phyloP scores from a whole-genome alignment of 2,797 vertebrate genomes.

The Lindbergichthys nudifrons region DNA sequence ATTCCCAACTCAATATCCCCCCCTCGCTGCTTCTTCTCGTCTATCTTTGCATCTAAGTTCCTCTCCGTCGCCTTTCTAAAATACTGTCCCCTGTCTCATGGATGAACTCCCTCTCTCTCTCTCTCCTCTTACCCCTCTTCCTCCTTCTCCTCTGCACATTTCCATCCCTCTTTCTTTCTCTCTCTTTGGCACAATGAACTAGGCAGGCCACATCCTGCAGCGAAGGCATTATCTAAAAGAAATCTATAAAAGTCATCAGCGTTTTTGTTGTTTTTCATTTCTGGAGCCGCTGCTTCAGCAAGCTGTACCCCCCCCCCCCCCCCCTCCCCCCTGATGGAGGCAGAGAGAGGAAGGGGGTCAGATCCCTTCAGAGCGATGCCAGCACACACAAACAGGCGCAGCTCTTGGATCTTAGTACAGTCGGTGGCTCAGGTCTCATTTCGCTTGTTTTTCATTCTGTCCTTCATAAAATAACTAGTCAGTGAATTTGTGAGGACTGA shows the following conservation, averaged over 20 bases:
- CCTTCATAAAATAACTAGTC: background rate
- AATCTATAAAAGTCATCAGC: slow-evolving; percentile 59
- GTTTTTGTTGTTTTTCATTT: slow-evolving; percentile 66
- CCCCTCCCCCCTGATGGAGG: background rate
- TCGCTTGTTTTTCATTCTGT: slow-evolving; percentile 35
- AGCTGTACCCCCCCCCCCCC: slow-evolving; percentile 18
- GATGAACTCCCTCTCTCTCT: slow-evolving; percentile 26
- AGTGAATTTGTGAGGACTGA: background rate
- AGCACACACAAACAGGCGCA: background rate
- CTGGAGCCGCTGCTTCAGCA: slow-evolving; percentile 55
- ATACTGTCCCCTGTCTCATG: slow-evolving; percentile 12
- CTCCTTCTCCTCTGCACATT: slow-evolving; percentile 39
- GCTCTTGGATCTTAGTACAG: slow-evolving; percentile 20
- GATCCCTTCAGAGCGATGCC: slow-evolving; percentile 41
- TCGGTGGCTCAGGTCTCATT: slow-evolving; percentile 27
- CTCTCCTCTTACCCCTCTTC: background rate
- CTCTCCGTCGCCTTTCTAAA: slow-evolving; percentile 26
- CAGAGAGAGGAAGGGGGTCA: slow-evolving; percentile 15
- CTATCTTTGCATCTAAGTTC: slow-evolving; percentile 53
- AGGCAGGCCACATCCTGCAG: slow-evolving; percentile 49
- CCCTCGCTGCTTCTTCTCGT: slow-evolving; percentile 37
- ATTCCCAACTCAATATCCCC: slow-evolving; percentile 52
- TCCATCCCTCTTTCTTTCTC: slow-evolving; percentile 7
- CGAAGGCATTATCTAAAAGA: slow-evolving; percentile 53
- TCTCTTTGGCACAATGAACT: slow-evolving; percentile 28